Evolutionary conservation across 1,140 invertebrate genomes (phyloP).

Genomic region (Heterodera carotae): DNA sequence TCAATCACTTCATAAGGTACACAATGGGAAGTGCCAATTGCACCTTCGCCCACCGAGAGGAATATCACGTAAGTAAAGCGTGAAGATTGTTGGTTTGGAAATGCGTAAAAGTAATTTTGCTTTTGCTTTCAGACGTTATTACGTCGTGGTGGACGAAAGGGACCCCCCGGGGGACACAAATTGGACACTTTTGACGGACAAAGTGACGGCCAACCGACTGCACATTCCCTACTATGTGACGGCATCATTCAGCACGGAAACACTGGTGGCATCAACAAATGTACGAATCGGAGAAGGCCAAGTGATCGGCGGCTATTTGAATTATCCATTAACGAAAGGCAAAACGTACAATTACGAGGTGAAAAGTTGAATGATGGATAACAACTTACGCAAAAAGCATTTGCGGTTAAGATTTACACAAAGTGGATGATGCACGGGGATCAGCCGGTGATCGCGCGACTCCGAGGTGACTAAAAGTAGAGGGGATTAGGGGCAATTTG

Average conservation of each 20-base stretch:
- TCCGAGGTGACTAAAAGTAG: conserved; percentile 50
- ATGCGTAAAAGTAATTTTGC: no score
- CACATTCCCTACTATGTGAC: conserved; percentile 65
- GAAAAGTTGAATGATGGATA: no score
- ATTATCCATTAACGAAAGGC: conserved; percentile 63
- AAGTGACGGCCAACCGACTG: conserved; percentile 61
- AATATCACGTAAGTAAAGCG: conserved; percentile 59
- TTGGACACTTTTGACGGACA: conserved; percentile 64
- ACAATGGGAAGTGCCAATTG: conserved; percentile 60
- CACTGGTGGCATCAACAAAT: conserved; percentile 49
- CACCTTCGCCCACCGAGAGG: conserved; percentile 59
- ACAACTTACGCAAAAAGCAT: not conserved
- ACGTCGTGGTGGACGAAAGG: conserved; percentile 64
- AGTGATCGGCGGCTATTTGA: conserved; percentile 64
- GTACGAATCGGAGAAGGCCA: conserved; percentile 58
- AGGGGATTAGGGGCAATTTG: not conserved
- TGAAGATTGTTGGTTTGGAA: no score
- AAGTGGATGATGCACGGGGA: conserved; percentile 57
- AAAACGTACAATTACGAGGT: conserved; percentile 65
- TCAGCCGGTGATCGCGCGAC: conserved; percentile 57
- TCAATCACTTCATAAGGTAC: conserved; percentile 38
- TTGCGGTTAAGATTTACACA: conserved; percentile 51
- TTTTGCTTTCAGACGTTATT: conserved; percentile 55
- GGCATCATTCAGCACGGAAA: conserved; percentile 59
- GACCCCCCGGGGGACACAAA: conserved; percentile 65